Evolutionary conservation across 2,888 invertebrate species (phyloP), one percentile per base, ranked within the genome.

Genomic region (Rosalia funebris): DNA sequence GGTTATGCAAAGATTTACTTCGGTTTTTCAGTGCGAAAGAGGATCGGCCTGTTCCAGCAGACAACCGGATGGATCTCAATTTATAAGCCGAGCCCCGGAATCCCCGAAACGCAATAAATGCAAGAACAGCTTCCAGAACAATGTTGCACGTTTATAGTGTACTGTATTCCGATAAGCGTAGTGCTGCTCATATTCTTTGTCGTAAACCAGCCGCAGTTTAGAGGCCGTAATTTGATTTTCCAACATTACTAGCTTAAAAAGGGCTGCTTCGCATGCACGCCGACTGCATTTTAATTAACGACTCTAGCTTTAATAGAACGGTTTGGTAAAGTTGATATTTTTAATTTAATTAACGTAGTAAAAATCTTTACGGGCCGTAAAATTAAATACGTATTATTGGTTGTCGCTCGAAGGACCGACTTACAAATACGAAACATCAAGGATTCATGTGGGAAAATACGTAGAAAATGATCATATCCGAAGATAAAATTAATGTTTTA

Each of bases 241-340:
- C 39, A n/a, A 32, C 39, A 39, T 39, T 25, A 50, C 39, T 50
- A 39, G 50, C 50, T 50, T 50, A 25, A 50, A 48, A 50, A 50
- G 50, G 25, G 50, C 14, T 39, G 39, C 37, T 48, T 48, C 39
- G 37, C 39, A 50, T 50, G 50, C 50, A 50, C 50, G 39, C 19
- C 12, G 37, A 37, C 25, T 41, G 50, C 50, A 50, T 50, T 50
- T 50, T 50, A 50, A 50, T 50, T 50, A 50, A 37, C 10, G 14
- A 25, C 39, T 12, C 19, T 50, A 37, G n/a, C 50, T 50, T 20
- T 50, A 50, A 50, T 39, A 31, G 39, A 39, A 39, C 34, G n/a
- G 48, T 14, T 50, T 37, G 34, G 37, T 14, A 11, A 20, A 17
- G 48, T 50, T 50, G 36, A 20, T 14, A 50, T 37, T 37, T 50